Evolutionary conservation across 2,888 invertebrate genomes (phyloP).

Genomic region (Azorinus chamasolen): DNA sequence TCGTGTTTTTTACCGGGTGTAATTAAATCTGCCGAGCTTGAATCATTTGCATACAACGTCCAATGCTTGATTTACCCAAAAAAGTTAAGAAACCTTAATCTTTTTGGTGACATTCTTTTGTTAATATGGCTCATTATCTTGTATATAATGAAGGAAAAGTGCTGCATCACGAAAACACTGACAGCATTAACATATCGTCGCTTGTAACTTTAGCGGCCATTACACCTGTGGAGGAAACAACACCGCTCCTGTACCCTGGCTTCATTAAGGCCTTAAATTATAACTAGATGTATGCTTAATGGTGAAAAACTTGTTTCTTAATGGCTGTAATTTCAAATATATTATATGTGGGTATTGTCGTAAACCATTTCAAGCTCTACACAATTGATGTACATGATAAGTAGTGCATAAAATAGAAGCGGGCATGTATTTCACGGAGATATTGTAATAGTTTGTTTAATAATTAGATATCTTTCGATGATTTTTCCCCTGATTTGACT

Average conservation of each 20-base stretch:
- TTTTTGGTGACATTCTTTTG: slow-evolving; percentile 47
- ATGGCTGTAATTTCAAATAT: too few relatives aligned
- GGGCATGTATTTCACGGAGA: too few relatives aligned
- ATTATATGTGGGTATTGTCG: too few relatives aligned
- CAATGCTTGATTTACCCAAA: slow-evolving; percentile 11
- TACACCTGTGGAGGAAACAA: too few relatives aligned
- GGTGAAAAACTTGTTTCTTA: too few relatives aligned
- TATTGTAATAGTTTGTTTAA: background rate
- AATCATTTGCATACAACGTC: slow-evolving; percentile 51
- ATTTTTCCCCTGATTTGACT: slow-evolving; percentile 1
- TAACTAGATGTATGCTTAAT: too few relatives aligned
- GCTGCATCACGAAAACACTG: slow-evolving; percentile 54
- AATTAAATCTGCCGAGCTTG: slow-evolving; percentile 39
- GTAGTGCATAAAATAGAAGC: too few relatives aligned
- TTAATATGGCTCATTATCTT: slow-evolving; percentile 50
- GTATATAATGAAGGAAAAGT: slow-evolving; percentile 53
- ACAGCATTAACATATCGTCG: too few relatives aligned
- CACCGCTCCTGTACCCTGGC: too few relatives aligned
- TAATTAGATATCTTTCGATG: slow-evolving; percentile 8
- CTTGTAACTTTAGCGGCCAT: too few relatives aligned
- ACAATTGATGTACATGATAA: background rate
- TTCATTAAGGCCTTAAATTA: too few relatives aligned
- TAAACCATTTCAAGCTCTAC: background rate
- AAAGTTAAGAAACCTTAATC: slow-evolving; percentile 48
- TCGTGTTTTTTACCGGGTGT: slow-evolving; percentile 34